Conservation (phyloP, 2,797 vertebrate genomes). For the Sciaenops ocellatus region DNA sequence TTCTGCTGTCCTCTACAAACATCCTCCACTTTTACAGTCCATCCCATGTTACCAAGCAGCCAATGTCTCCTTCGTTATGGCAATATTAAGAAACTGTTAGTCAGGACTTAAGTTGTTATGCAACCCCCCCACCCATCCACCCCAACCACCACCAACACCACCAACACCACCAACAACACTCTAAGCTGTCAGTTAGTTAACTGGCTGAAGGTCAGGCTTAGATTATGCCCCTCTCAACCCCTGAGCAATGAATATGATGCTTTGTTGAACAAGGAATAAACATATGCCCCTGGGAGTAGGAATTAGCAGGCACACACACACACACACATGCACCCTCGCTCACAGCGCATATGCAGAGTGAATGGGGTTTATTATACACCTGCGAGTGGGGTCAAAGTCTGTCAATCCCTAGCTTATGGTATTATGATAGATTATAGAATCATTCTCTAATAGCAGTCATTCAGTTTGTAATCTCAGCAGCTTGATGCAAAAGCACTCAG, state of each 20-base stretch:
- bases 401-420: slow-evolving; percentile 93
- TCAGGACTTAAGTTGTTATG: slow-evolving; percentile 75
- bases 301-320: slow-evolving; percentile 82
- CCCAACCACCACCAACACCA: slow-evolving; percentile 18
- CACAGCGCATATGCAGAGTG: slow-evolving; percentile 85
- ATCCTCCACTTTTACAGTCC: slow-evolving; percentile 7
- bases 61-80: slow-evolving; percentile 50
- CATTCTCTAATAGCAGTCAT: slow-evolving; percentile 92
- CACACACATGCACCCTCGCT: slow-evolving; percentile 53
- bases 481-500: slow-evolving; percentile 76
- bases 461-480: slow-evolving; percentile 89
- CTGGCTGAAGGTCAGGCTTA: slow-evolving; percentile 87
- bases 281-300: slow-evolving; percentile 88
- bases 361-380: slow-evolving; percentile 95
- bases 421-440: slow-evolving; percentile 98
- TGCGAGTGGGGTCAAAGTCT: slow-evolving; percentile 95
- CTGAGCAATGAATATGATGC: slow-evolving; percentile 90
- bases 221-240: slow-evolving; percentile 89
- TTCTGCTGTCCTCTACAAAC: slow-evolving; percentile 26
- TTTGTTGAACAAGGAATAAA: slow-evolving; percentile 92
- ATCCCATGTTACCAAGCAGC: slow-evolving; percentile 21
- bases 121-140: slow-evolving; percentile 57
- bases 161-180: slow-evolving; percentile 52
- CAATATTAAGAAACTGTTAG: slow-evolving; percentile 81
- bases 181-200: slow-evolving; percentile 88